These are phyloP conservation scores for Phalera bucephala DNA, from an alignment of 2,888 invertebrate species.

Conservation along the genomic window DNA sequence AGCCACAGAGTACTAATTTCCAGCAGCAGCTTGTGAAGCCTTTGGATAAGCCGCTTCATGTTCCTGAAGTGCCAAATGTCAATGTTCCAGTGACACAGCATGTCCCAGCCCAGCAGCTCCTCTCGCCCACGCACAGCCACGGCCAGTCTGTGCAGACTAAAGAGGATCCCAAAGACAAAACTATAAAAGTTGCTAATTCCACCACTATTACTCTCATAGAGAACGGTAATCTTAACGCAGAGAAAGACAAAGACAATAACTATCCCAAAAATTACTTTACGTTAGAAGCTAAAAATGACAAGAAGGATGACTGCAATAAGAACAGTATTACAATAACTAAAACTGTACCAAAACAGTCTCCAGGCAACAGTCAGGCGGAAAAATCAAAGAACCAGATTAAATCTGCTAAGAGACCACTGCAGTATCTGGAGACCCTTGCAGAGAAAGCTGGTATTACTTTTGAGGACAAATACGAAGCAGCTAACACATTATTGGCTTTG, in stretches of 20 bases:
- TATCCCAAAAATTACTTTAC: slow-evolving; percentile 73
- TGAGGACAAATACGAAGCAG: slow-evolving; percentile 89
- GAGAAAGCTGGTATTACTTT: slow-evolving; percentile 89
- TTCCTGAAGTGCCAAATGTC: slow-evolving; percentile 48
- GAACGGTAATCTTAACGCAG: slow-evolving; percentile 57
- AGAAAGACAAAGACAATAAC: slow-evolving; percentile 68
- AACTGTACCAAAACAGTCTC: slow-evolving; percentile 63
- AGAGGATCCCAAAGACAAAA: slow-evolving; percentile 70
- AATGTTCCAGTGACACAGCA: slow-evolving; percentile 63
- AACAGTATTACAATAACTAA: slow-evolving; percentile 79
- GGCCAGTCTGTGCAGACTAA: slow-evolving; percentile 51
- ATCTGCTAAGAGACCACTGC: slow-evolving; percentile 72
- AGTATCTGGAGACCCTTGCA: slow-evolving; percentile 88
- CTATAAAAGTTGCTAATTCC: slow-evolving; percentile 71
- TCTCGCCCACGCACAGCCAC: slow-evolving; percentile 58
- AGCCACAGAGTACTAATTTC: slow-evolving; percentile 53
- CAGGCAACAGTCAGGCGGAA: slow-evolving; percentile 51
- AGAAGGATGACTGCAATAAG: slow-evolving; percentile 75
- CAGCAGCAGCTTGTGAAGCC: slow-evolving; percentile 57
- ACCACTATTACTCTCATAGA: slow-evolving; percentile 75
- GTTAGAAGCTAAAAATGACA: slow-evolving; percentile 70
- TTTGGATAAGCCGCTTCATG: slow-evolving; percentile 50
- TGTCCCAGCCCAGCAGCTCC: slow-evolving; percentile 64
- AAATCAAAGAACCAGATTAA: slow-evolving; percentile 58
- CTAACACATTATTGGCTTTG: slow-evolving; percentile 84